Conservation (phyloP, 1,140 invertebrate species). For the Pseudomyrmex flavicornis region DNA sequence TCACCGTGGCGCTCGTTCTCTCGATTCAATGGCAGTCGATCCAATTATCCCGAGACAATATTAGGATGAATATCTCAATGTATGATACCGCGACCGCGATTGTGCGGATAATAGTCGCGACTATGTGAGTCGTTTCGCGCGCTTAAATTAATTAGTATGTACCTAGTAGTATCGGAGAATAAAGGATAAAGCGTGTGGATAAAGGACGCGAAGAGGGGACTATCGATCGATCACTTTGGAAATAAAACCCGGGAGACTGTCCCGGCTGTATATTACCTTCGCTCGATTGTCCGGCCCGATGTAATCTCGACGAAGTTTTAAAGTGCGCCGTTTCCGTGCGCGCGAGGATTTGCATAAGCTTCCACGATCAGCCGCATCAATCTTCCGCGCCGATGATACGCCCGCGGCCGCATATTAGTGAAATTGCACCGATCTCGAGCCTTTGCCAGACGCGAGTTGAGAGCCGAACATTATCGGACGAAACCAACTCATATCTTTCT, state of each 20-base stretch:
- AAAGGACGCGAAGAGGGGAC: background rate
- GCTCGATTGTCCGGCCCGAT: background rate
- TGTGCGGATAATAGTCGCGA: conserved; percentile 52
- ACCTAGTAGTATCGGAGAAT: too few relatives aligned
- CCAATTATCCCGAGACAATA: conserved; percentile 54
- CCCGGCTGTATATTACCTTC: background rate
- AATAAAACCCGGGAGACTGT: background rate
- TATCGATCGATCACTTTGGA: background rate
- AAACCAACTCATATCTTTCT: background rate
- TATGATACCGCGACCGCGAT: conserved; percentile 12
- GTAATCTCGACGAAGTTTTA: conserved; percentile 1
- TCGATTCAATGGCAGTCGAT: conserved; percentile 42
- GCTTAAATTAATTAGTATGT: conserved; percentile 42
- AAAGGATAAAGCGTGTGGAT: too few relatives aligned
- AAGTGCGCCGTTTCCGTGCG: background rate
- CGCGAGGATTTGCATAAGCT: conserved; percentile 32
- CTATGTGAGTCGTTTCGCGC: background rate
- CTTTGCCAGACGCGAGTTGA: background rate
- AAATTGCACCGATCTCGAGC: conserved; percentile 1
- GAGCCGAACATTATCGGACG: background rate
- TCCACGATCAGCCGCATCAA: conserved; percentile 30
- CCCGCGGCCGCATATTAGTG: conserved; percentile 12
- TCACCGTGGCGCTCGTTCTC: background rate
- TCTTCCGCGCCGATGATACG: conserved; percentile 13
- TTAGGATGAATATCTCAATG: conserved; percentile 8